Evolutionary conservation across 1,140 invertebrate genomes (phyloP), one percentile per base, ranked within the genome.

Genomic region (Danaus plexippus): DNA sequence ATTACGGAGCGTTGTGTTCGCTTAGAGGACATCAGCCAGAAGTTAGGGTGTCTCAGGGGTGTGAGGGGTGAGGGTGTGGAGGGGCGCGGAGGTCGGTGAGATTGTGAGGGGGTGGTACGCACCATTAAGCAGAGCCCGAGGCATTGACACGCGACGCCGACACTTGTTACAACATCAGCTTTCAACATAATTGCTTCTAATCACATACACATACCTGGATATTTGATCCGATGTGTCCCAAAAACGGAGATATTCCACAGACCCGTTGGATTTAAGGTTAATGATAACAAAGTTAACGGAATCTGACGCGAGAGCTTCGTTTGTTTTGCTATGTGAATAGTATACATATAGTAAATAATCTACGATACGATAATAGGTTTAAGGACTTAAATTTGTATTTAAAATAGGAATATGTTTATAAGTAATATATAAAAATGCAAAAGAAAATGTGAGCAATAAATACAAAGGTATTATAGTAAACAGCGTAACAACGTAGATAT

Each of bases 171-270:
- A 74, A 66, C 61, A 66, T 68, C 63, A 63, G 66, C 77, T 80
- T 77, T 73, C 71, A 78, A 73, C 73, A 62, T 80, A 81, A 84
- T 78, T 80, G 76, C 71, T 70, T 74, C 79, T 82, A 80, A 75
- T 73, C 52, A 58, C 67, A 66, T 67, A 71, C 59, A 66, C 65
- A 55, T 53, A 54, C 52, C 54, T 47, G 47, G 47, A 32, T 55
- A 45, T 15, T 32, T 52, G 57, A 54, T 60, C 58, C 22, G 22
- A 8, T 32, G 22, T 32, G 7, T 32, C 22, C 22, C 22, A 32
- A 32, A 32, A 32, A 32, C 22, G 7, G 22, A 32, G 22, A 32
- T 32, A 32, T 8, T 32, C 22, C 5, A 32, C 5, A 32, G 7
- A 32, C 22, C 4, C 22, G 22, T 4, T 32, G 22, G 22, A 32